Evolutionary conservation across 2,888 invertebrate species (phyloP), one percentile per base, ranked within the genome.

Genomic region (Micropterix aruncella): DNA sequence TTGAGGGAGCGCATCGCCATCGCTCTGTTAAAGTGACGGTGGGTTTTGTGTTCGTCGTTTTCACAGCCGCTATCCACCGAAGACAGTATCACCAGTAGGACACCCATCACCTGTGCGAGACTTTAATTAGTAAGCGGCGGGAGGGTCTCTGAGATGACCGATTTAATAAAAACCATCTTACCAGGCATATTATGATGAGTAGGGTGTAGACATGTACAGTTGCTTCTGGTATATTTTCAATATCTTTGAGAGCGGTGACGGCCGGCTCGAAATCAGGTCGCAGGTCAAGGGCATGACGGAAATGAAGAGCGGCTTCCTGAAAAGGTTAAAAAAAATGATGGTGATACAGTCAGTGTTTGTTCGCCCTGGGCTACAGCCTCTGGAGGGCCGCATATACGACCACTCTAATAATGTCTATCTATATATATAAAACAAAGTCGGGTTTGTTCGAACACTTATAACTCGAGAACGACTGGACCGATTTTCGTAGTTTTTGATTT

Each of bases 251-350:
- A 49, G 87, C 85, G 45, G 77, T 73, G 53, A 83, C 65, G 43
- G 91, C 90, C 48, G 88, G 88, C 55, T 83, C 81, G 62, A 90
- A 87, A 53, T 85, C 87, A 38, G 91, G 91, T 63, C 87, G 80
- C 47, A 91, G 64, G 59, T 90, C 87, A 42, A 91, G 66, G 18
- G 89, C 82, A 57, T 88, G 88, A 52, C 82, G 75, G 50, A 91
- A 73, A 63, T 91, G 89, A 49, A 87, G 74, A 37, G 83, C 77
- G 37, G 91, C 90, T 64, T 91, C 90, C 70, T 88, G 80, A 1
- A 47, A 46, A 27, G n/a, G n/a, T n/a, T n/a, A n/a, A n/a, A n/a
- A n/a, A n/a, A n/a, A n/a, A n/a, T n/a, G n/a, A n/a, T n/a, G n/a
- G n/a, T n/a, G n/a, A n/a, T n/a, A n/a, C n/a, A n/a, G n/a, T n/a